Evolutionary conservation across 1,140 invertebrate species (phyloP), one percentile per base, ranked within the genome.

Genomic region (Calosoma granatense): DNA sequence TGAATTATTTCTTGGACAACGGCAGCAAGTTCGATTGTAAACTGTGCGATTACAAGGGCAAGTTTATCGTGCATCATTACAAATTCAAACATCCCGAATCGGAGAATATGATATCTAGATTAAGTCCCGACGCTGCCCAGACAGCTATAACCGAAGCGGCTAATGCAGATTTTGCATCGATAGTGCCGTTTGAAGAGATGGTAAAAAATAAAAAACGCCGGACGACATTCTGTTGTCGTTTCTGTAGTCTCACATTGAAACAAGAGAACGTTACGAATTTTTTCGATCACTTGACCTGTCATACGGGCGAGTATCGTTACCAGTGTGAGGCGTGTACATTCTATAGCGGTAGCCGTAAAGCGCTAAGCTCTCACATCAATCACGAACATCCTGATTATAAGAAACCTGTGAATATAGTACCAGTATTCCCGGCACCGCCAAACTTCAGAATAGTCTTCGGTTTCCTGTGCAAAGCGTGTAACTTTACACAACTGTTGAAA

Each of bases 271-370:
- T 54, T n/a, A 17, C 60, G 22, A 54, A 59, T 11, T 70, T 64
- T 52, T 56, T 56, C 63, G 83, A 85, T 64, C 85, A 88, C 62
- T 76, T 84, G 14, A 80, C 78, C n/a, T 75, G 70, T 51, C 86
- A 88, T 57, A 88, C 85, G 0, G 86, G 86, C 0, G 86, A 88
- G 67, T 87, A 84, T 65, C 75, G 82, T 53, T 79, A 78, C 57
- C 63, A 65, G 1, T 87, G 85, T 69, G 72, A 71, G 4, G 67
- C 74, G 26, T 87, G 85, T 62, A 59, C 65, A 14, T 80, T 75
- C 59, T 67, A 68, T 53, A 69, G 72, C 2, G 65, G 71, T 6
- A 68, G 70, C 1, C 71, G 67, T 52, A 69, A 72, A 6, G 70
- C 73, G 1, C 66, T 81, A 30, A 70, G 68, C 14, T 63, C 69